Percentiles rank a stretch among this genome's conserved stretches.
Conservation (phyloP, 2,113 vertebrate species). For the Apeltes quadracus region DNA sequence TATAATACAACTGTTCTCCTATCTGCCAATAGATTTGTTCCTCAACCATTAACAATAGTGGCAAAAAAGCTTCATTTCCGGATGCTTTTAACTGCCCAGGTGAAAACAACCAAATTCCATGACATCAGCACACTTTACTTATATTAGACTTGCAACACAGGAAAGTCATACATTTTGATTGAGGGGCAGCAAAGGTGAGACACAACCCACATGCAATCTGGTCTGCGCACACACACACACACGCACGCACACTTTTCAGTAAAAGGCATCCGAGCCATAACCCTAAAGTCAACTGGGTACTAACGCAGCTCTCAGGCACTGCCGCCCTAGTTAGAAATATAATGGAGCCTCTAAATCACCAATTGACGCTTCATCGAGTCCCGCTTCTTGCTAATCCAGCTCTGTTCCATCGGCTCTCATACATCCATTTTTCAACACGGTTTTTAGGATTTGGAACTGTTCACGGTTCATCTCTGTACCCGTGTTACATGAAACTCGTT, state of each 20-base stretch:
- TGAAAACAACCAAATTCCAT: background rate
- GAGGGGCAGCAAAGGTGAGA: constrained; percentile 21
- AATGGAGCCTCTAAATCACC: background rate
- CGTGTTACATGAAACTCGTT: background rate
- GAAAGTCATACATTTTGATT: constrained; percentile 26
- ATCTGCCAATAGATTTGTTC: background rate
- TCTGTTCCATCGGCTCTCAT: too few species aligned
- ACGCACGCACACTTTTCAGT: too few species aligned
- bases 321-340: background rate
- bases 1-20: background rate
- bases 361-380: too few species aligned
- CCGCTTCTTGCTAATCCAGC: background rate
- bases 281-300: background rate
- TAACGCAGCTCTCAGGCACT: background rate
- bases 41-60: background rate
- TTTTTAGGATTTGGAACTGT: background rate
- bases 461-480: background rate
- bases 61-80: background rate
- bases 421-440: too few species aligned
- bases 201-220: background rate
- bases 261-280: background rate
- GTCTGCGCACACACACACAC: too few species aligned
- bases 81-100: background rate
- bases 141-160: constrained; percentile 7
- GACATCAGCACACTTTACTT: background rate